These are phyloP conservation scores for Megathymus violae DNA, from an alignment of 1,140 invertebrate genomes.

Conservation along the genomic window DNA sequence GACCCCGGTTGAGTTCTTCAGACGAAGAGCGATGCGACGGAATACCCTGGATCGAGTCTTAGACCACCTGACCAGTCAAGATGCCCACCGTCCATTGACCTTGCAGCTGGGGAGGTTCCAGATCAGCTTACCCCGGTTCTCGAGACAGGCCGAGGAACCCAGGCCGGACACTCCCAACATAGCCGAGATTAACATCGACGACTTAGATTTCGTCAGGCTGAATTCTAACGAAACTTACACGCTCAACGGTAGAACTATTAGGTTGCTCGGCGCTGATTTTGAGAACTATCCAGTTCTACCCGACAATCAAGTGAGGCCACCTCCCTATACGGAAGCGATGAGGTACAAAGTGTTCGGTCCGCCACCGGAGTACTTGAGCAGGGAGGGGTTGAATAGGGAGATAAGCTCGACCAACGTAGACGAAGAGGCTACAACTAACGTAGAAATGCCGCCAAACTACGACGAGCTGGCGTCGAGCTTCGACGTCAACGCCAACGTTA, in stretches of 20 bases:
- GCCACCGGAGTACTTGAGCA: slow-evolving; percentile 84
- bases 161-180: slow-evolving; percentile 71
- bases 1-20: slow-evolving; percentile 51
- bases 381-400: slow-evolving; percentile 69
- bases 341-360: slow-evolving; percentile 80
- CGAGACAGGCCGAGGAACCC: slow-evolving; percentile 42
- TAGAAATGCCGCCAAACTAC: slow-evolving; percentile 74
- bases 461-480: slow-evolving; percentile 56
- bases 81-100: slow-evolving; percentile 52
- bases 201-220: slow-evolving; percentile 62
- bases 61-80: slow-evolving; percentile 41
- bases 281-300: slow-evolving; percentile 68
- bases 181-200: slow-evolving; percentile 61
- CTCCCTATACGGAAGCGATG: slow-evolving; percentile 84
- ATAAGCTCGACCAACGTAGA: slow-evolving; percentile 35
- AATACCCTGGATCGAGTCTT: slow-evolving; percentile 55
- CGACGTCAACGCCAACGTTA: slow-evolving; percentile 42
- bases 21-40: slow-evolving; percentile 42
- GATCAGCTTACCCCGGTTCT: slow-evolving; percentile 65
- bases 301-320: slow-evolving; percentile 71
- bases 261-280: slow-evolving; percentile 69
- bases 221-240: slow-evolving; percentile 72
- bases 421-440: slow-evolving; percentile 59
- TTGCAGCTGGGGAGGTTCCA: slow-evolving; percentile 73
- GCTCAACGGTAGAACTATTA: slow-evolving; percentile 72